Evolutionary conservation across 1,140 invertebrate species (phyloP), one percentile per base, ranked within the genome.

Genomic region (Calliphora vicina): DNA sequence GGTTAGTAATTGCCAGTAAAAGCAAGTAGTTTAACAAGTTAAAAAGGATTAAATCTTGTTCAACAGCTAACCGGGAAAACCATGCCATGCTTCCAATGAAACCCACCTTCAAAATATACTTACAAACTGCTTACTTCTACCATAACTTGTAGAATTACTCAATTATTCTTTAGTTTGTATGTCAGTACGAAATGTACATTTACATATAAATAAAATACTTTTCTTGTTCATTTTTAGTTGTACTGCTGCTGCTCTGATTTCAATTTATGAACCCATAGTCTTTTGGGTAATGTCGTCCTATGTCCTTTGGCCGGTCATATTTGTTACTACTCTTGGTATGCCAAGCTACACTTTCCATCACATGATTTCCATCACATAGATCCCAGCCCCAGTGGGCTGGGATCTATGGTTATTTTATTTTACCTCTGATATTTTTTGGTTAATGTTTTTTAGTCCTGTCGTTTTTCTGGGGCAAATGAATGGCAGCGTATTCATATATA

Each of bases 231-330:
- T 67, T 20, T 71, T 9, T 23, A 27, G 80, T 42, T 35, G 80
- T 67, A 76, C 87, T 88, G 85, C 85, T 86, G 87, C 89, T 86
- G 88, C 87, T 87, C 88, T 89, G 88, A 89, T 89, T 89, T 89
- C 88, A 89, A 89, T 89, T 89, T 89, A 89, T 89, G 88, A 89
- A 89, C 88, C 25, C 35, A 25, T 42, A 45, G 20, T 78, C 74
- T 78, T 78, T 78, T 45, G 74, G 74, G 35, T 78, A 78, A 78
- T 43, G 35, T 76, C 15, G 72, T 29, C 29, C 73, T 26, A n/a
- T 42, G 17, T 35, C 29, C 73, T 42, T n/a, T 76, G 3, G n/a
- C 43, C 43, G 80, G 80, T 42, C 43, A 12, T 13, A 25, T 73
- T 25, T 26, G 26, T 73, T 50, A 50, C 45, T 23, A 82, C 26